Conservation (phyloP, 2,113 vertebrate genomes). For the Eulacestoma nigropectus region DNA sequence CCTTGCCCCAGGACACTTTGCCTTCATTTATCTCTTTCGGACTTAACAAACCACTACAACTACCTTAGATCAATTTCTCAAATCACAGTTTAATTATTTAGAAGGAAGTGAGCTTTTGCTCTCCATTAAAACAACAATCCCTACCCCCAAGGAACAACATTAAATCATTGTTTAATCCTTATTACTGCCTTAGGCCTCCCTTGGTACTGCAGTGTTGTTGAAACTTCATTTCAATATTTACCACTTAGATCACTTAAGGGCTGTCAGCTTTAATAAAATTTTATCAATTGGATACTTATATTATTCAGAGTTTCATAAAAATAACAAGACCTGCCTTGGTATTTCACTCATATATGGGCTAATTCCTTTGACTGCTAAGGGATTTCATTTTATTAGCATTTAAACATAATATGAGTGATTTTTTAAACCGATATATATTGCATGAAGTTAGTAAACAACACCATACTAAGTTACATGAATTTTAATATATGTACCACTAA, state of each 20-base stretch:
- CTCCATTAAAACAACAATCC: constrained; percentile 61
- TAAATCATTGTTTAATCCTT: constrained; percentile 79
- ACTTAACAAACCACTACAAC: constrained; percentile 80
- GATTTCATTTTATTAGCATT: constrained; percentile 76
- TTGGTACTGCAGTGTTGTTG: constrained; percentile 61
- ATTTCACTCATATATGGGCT: constrained; percentile 71
- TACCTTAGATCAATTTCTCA: constrained; percentile 70
- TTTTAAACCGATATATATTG: constrained; percentile 7
- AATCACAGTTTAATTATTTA: constrained; percentile 82
- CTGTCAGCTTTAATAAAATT: constrained; percentile 86
- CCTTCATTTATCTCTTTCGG: constrained; percentile 73
- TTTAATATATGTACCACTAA: not conserved
- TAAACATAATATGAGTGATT: constrained; percentile 47
- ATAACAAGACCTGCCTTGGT: constrained; percentile 72
- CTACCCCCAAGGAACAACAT: constrained; percentile 64
- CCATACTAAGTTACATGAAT: not conserved
- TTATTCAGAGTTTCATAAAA: constrained; percentile 83
- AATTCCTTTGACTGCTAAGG: constrained; percentile 72
- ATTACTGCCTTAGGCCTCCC: constrained; percentile 72
- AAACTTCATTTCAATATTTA: constrained; percentile 87
- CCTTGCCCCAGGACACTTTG: constrained; percentile 55
- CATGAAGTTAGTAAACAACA: not conserved
- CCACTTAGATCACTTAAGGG: constrained; percentile 87
- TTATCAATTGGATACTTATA: constrained; percentile 85
- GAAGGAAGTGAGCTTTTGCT: constrained; percentile 66